These are phyloP conservation scores for Botia kubotai DNA, from an alignment of 2,797 vertebrate genomes.

Conservation along the genomic window DNA sequence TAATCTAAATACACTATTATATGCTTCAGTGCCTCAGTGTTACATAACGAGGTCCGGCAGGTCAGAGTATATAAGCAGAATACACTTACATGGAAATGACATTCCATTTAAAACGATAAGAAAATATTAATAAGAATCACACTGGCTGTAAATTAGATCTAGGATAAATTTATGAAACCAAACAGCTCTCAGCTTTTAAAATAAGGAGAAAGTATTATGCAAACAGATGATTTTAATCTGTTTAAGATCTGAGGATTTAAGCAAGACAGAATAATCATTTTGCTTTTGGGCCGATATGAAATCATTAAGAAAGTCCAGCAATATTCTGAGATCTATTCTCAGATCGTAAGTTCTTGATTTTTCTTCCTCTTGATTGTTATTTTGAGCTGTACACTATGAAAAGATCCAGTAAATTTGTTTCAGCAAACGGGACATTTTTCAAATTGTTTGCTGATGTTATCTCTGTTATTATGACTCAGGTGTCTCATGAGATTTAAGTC, in stretches of 20 bases:
- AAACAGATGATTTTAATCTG: neutral
- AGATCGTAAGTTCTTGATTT: neutral
- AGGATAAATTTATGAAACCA: neutral
- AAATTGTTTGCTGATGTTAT: constrained; percentile 11
- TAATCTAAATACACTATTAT: neutral
- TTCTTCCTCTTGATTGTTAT: neutral
- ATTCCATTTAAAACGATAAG: neutral
- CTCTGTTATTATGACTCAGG: neutral
- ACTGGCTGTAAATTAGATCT: neutral
- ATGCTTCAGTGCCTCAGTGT: constrained; percentile 18
- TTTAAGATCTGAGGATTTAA: neutral
- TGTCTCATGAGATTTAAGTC: neutral
- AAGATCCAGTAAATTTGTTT: no score
- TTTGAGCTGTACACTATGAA: no score
- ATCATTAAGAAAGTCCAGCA: neutral
- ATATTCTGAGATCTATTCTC: neutral
- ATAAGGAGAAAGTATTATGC: neutral
- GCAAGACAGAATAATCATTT: neutral
- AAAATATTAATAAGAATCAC: neutral
- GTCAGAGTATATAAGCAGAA: neutral
- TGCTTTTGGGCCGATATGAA: neutral
- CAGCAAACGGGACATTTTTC: constrained; percentile 15
- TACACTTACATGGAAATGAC: constrained; percentile 12
- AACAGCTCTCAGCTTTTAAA: neutral
- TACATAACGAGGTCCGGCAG: constrained; percentile 25